These are phyloP conservation scores for Nettapus auritus DNA, from an alignment of 2,113 vertebrate genomes.

Conservation along the genomic window DNA sequence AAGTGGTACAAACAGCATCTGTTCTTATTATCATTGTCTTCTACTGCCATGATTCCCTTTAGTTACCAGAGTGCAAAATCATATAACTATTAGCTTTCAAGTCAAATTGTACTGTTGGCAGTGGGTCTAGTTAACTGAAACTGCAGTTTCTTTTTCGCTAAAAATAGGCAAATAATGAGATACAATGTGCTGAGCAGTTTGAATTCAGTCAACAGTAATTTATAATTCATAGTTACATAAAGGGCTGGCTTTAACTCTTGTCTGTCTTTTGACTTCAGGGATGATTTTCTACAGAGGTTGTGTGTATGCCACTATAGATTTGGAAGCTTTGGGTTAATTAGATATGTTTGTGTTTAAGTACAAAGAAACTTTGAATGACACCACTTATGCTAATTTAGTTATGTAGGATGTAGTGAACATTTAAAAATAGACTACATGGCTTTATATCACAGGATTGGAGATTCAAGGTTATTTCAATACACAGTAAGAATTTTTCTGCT, in stretches of 20 bases:
- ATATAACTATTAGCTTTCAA: conserved; percentile 33
- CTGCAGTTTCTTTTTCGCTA: conserved; percentile 2
- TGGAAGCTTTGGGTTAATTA: conserved; percentile 19
- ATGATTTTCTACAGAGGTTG: background rate
- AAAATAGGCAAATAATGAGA: conserved; percentile 38
- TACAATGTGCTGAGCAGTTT: background rate
- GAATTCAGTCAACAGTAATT: conserved; percentile 9
- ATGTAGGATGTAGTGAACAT: conserved; percentile 8
- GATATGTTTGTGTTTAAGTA: conserved; percentile 2
- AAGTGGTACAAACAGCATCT: background rate
- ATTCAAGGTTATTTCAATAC: conserved; percentile 46
- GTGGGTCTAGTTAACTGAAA: conserved; percentile 16
- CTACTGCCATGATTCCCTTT: background rate
- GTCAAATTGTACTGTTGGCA: background rate
- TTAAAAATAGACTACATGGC: conserved; percentile 1
- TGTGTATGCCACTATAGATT: background rate
- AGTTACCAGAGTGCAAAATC: conserved; percentile 8
- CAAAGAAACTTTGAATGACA: background rate
- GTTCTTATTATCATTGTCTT: background rate
- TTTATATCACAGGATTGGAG: background rate
- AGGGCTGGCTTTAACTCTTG: background rate
- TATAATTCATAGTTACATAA: background rate
- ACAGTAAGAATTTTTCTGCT: background rate
- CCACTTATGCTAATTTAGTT: conserved; percentile 38
- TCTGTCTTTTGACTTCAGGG: background rate